A percentile compares a stretch with the other conserved stretches of the same genome.
phyloP scores from a whole-genome alignment of 2,797 vertebrate species.

The Myotis pilosus region DNA sequence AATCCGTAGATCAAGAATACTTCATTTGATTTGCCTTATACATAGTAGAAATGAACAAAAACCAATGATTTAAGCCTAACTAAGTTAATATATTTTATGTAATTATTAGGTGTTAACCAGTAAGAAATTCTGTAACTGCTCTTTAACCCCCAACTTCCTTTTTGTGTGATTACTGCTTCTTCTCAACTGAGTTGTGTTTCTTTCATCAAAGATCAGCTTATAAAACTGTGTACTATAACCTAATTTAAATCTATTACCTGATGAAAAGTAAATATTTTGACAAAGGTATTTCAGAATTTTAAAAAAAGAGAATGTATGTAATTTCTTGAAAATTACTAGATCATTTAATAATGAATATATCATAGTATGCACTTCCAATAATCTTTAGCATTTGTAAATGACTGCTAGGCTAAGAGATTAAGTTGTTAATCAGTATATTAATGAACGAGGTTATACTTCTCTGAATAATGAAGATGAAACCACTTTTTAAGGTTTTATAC shows the following conservation, averaged over 20 bases:
- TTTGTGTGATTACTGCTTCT: neutral
- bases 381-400: neutral
- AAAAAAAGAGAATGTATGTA: neutral
- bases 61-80: neutral
- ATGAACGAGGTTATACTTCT: neutral
- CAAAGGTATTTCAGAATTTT: neutral
- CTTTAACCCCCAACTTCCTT: neutral
- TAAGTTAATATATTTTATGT: neutral
- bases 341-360: neutral
- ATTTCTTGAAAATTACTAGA: neutral
- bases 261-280: constrained; percentile 40
- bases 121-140: neutral
- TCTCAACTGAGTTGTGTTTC: neutral
- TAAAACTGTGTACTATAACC: neutral
- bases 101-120: neutral
- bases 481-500: neutral
- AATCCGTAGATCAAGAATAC: neutral
- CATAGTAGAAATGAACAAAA: constrained; percentile 18
- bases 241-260: constrained; percentile 30
- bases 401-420: neutral
- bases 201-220: constrained; percentile 6
- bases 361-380: neutral
- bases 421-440: neutral
- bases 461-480: neutral
- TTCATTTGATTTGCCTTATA: constrained; percentile 10